phyloP scores from a whole-genome alignment of 2,888 invertebrate genomes.

The Iselma pallidipennis region DNA sequence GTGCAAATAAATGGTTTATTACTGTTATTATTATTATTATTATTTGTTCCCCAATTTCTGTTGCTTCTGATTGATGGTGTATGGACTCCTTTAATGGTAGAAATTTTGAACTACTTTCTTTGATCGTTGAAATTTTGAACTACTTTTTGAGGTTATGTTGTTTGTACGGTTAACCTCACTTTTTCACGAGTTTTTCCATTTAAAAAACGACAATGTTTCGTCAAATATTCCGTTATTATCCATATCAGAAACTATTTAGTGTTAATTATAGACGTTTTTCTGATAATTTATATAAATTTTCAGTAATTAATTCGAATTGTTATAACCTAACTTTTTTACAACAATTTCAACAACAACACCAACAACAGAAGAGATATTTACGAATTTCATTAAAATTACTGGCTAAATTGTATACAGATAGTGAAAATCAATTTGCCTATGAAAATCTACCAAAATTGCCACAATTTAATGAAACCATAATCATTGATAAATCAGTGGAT shows the following conservation, averaged over 20 bases:
- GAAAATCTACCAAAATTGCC: slow-evolving; percentile 24
- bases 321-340: neutral
- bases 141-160: no score
- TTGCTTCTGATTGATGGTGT: no score
- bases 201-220: neutral
- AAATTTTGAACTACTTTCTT: no score
- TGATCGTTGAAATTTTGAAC: no score
- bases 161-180: neutral
- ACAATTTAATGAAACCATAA: neutral
- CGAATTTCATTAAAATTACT: neutral
- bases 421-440: slow-evolving; percentile 37
- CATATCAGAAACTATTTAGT: neutral
- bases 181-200: neutral
- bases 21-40: no score
- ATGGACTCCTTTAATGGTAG: no score
- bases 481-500: neutral
- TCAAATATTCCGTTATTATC: neutral
- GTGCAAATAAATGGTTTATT: no score
- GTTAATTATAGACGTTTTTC: neutral
- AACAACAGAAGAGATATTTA: neutral
- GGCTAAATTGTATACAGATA: slow-evolving; percentile 29
- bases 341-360: no score
- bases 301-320: neutral
- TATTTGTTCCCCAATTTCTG: no score
- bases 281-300: neutral